Evolutionary conservation across 2,797 vertebrate species (phyloP).

Genomic region (Eospalax fontanierii): DNA sequence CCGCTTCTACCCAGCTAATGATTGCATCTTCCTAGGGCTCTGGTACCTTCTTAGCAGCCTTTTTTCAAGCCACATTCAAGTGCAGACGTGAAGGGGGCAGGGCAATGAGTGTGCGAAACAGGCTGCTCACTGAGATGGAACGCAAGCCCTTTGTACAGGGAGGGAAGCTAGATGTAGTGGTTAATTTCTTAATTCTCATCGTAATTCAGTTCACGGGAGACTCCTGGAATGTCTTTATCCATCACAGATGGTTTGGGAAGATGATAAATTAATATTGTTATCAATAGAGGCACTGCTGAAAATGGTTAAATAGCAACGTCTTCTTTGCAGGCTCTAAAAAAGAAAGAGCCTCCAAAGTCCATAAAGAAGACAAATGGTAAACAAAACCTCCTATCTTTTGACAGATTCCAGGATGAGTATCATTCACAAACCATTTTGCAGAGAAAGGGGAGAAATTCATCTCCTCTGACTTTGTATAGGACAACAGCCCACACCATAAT

Average conservation of each 20-base stretch:
- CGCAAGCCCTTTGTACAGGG: constrained; percentile 61
- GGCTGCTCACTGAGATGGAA: constrained; percentile 84
- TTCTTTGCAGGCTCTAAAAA: constrained; percentile 72
- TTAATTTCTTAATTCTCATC: constrained; percentile 84
- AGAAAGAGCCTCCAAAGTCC: constrained; percentile 48
- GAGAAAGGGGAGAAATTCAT: constrained; percentile 86
- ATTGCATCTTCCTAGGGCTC: constrained; percentile 42
- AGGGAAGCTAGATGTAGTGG: constrained; percentile 5
- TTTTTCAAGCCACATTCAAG: constrained; percentile 40
- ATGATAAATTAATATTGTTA: constrained; percentile 87
- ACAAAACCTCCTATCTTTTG: constrained; percentile 80
- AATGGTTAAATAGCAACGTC: constrained; percentile 70
- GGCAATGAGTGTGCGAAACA: constrained; percentile 87
- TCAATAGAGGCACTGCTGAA: constrained; percentile 74
- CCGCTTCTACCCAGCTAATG: background rate
- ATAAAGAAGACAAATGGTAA: constrained; percentile 82
- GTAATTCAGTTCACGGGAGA: constrained; percentile 63
- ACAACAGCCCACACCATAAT: constrained; percentile 84
- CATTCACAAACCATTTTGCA: constrained; percentile 80
- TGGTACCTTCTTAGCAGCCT: background rate
- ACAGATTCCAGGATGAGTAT: constrained; percentile 79
- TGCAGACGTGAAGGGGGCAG: constrained; percentile 63
- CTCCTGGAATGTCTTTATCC: constrained; percentile 80
- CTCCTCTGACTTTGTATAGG: constrained; percentile 85
- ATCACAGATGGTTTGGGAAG: constrained; percentile 82